Conservation (phyloP, 2,888 invertebrate genomes). For the Cyrtodaria siliqua region DNA sequence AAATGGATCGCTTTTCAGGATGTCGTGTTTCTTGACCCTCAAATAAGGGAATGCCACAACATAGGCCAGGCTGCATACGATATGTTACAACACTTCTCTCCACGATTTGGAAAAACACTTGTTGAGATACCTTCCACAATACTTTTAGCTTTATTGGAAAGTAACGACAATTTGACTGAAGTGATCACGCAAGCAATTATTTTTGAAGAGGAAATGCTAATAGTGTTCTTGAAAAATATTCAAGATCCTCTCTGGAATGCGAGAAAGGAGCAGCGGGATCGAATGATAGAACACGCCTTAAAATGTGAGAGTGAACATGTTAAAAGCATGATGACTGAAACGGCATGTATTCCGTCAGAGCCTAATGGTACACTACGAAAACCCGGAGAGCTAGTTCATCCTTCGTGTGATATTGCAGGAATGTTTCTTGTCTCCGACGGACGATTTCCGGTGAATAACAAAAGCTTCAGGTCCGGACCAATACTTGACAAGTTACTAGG, state of each 20-base stretch:
- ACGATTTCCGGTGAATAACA: conserved; percentile 64
- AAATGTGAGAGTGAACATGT: conserved; percentile 2
- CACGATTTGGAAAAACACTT: not conserved
- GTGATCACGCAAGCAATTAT: not conserved
- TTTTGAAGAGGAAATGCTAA: conserved; percentile 5
- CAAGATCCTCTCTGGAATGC: conserved; percentile 14
- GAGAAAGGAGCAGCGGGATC: not conserved
- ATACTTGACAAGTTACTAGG: conserved; percentile 38
- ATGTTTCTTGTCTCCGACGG: conserved; percentile 71
- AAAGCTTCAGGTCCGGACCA: conserved; percentile 10
- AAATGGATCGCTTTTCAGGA: conserved; percentile 2
- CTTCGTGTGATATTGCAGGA: conserved; percentile 49
- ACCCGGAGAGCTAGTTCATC: conserved; percentile 72
- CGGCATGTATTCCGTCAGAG: conserved; percentile 35
- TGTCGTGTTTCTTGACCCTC: conserved; percentile 32
- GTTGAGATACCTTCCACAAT: conserved; percentile 12
- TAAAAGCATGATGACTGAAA: conserved; percentile 23
- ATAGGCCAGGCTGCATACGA: conserved; percentile 20
- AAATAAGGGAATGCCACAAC: conserved; percentile 5
- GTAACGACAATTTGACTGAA: conserved; percentile 4
- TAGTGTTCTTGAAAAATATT: conserved; percentile 15
- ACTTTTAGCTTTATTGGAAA: not conserved
- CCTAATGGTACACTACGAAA: conserved; percentile 28
- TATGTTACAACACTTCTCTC: not conserved
- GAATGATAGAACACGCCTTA: conserved; percentile 7